Evolutionary conservation across 2,113 vertebrate genomes (phyloP), one percentile per base, ranked within the genome.

Genomic region (Rhodinocichla rosea): DNA sequence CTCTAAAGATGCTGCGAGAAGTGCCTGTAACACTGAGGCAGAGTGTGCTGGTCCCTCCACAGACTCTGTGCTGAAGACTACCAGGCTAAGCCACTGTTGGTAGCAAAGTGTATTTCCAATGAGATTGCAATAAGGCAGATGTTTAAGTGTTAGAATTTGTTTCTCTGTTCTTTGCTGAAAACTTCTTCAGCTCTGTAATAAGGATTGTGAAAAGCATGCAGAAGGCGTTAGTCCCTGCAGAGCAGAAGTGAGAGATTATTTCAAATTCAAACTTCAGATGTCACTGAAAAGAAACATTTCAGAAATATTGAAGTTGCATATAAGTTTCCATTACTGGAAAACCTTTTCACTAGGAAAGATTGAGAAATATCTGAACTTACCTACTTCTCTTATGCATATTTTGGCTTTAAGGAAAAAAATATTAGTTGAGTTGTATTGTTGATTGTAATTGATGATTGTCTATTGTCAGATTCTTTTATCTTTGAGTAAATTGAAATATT

Each of bases 21-120:
- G 5, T 44, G 19, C 6, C 3, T 78, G 67, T 67, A 30, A 13
- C 15, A 13, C 15, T 62, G 77, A 47, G 16, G 30, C 33, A 33
- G 39, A 6, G 26, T n/a, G 2, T 15, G 16, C 20, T 0, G 0
- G 12, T 39, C 32, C 42, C 18, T 80, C 18, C 44, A 11, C 9
- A 78, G 50, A 5, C 45, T 23, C 13, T 26, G 39, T 37, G n/a
- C 28, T 37, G 44, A 13, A 30, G 16, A 11, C 47, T 49, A 26
- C 45, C 39, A 37, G 26, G 15, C 39, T 76, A 13, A 39, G 21
- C 63, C 17, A 13, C 22, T 4, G 1, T 42, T 32, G 8, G 16
- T 57, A 15, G n/a, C 37, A 35, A 44, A 62, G 23, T 28, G 37
- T 40, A 50, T 75, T 82, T 84, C 30, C 47, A 53, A 0, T 39